Evolutionary conservation across 2,113 vertebrate genomes (phyloP), one percentile per base, ranked within the genome.

Genomic region (Corythornis madagascariensis): DNA sequence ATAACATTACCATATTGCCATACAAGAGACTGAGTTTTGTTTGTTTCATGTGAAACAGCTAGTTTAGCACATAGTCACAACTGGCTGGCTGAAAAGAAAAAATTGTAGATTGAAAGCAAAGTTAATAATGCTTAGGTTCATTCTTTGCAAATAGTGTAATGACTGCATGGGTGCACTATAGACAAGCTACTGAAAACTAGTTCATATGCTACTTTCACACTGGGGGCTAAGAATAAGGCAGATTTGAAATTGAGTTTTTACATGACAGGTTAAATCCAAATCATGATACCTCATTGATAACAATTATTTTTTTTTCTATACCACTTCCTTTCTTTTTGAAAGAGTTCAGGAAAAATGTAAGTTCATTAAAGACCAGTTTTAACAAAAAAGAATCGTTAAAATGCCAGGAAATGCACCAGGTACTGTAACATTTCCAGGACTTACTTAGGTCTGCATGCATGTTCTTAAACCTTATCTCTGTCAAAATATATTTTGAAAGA

Each of bases 401-500:
- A 74, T 84, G 56, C 15, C 48, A 67, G 90, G 91, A 94, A 95
- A 75, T 48, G 47, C 35, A 45, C 18, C 43, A 78, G 60, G 81
- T 78, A n/a, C 65, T 82, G 25, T 66, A 56, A 43, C 8, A 9
- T 89, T 95, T 93, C 94, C 86, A 61, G 86, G 35, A 78, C 66
- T 93, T 48, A 74, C 4, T 77, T 86, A 88, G 56, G 21, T 75
- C 69, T 83, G 69, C 15, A 16, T 81, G 80, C 43, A 16, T 85
- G 66, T 85, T 92, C 55, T 76, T 85, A 66, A 93, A 57, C 2
- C 10, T 93, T 93, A 92, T 93, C 91, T 86, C 89, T 87, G n/a
- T 83, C 38, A 89, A 80, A 96, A 92, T 91, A 82, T 38, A 88
- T 50, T 94, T 96, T 89, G 67, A 80, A 91, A 77, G 78, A 83